Evolutionary conservation across 2,888 invertebrate species (phyloP), one percentile per base, ranked within the genome.

Genomic region (Neoaliturus tenellus): DNA sequence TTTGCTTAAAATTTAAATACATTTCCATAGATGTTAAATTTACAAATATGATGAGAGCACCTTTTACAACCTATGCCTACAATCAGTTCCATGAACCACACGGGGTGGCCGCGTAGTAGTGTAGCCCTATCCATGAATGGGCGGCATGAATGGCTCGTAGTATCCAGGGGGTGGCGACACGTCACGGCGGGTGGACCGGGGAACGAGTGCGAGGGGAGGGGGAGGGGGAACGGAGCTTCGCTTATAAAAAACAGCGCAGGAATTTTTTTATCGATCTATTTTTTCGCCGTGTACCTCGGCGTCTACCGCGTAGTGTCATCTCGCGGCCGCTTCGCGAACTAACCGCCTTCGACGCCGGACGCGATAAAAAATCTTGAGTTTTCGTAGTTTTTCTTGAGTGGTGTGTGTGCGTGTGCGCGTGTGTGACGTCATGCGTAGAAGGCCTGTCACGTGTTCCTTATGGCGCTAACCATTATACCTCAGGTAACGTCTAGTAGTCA

Each of bases 211-310:
- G 23, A 71, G 67, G 75, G 80, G 80, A 80, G 85, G 83, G 86
- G 85, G 85, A 85, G 85, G 86, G 87, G 85, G 86, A 86, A 86
- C 86, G 86, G 86, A 85, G 86, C 84, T 84, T 85, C 83, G 86
- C 87, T 86, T 87, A 87, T 87, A 87, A 88, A 88, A 88, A 88
- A 88, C 87, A 88, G 88, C 88, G 88, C 88, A 88, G 88, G 88
- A 88, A 88, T 88, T 88, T 88, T 88, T 88, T 88, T 88, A 88
- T 88, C 88, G 88, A 88, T 88, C 88, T 87, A 86, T 85, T 87
- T 86, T 86, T 85, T 85, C 85, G 28, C 81, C 81, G 75, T 67
- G 35, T 41, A 81, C 73, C 80, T 71, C 84, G 62, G 71, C 69
- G 69, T 48, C 83, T 75, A 83, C 55, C 58, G 78, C 51, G 83